Conservation (phyloP, 2,113 vertebrate genomes). For the Machaerirhynchus nigripectus region DNA sequence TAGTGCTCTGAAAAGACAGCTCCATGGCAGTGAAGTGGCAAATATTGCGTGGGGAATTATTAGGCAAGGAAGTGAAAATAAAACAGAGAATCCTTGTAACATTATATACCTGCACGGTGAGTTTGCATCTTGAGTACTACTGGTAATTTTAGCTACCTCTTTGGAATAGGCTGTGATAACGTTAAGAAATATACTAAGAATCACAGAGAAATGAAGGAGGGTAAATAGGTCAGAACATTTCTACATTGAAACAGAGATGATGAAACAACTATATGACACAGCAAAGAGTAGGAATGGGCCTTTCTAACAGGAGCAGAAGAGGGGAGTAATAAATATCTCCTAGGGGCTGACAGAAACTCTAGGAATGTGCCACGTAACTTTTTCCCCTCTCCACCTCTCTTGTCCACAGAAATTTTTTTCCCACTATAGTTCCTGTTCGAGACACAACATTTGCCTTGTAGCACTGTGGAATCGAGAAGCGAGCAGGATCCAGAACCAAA, state of each 20-base stretch:
- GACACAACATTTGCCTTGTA: not conserved
- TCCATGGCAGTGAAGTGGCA: not conserved
- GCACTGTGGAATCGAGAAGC: rapidly evolving
- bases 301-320: not conserved
- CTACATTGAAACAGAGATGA: not conserved
- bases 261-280: not conserved
- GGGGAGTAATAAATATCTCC: not conserved
- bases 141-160: not conserved
- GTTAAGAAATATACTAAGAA: not conserved
- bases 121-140: not conserved
- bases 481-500: not conserved
- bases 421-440: not conserved
- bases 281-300: not conserved
- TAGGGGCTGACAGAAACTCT: not conserved
- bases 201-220: not conserved
- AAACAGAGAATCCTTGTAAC: not conserved
- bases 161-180: not conserved
- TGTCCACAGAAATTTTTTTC: not conserved
- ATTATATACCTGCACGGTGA: not conserved
- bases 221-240: not conserved
- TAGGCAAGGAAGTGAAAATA: not conserved
- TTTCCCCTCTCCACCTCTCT: not conserved
- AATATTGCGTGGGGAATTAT: not conserved
- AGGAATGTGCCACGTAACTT: not conserved
- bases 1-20: not conserved